Percentiles rank a stretch among this genome's conserved stretches.
phyloP scores from a whole-genome alignment of 1,140 invertebrate genomes.

The Palaemon carinicauda region DNA sequence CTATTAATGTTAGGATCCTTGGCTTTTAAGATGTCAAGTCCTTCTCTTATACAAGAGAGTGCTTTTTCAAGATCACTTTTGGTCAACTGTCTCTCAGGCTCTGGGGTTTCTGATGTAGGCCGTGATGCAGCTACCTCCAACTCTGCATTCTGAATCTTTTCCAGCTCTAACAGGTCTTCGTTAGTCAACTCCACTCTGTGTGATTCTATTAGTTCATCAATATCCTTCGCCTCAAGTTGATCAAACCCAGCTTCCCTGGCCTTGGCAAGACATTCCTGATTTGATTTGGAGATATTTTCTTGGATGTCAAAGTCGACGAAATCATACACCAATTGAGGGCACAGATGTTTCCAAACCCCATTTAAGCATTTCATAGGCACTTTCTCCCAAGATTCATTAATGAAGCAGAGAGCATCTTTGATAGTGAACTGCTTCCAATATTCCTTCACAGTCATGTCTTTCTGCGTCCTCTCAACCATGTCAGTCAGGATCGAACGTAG shows the following conservation, averaged over 20 bases:
- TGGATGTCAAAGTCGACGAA: background rate
- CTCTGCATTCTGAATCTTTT: background rate
- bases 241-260: conserved; percentile 24
- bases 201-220: conserved; percentile 1
- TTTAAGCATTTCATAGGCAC: background rate
- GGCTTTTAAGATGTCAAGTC: conserved; percentile 9
- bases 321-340: background rate
- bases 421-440: background rate
- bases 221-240: background rate
- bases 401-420: background rate
- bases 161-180: background rate
- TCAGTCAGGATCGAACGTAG: background rate
- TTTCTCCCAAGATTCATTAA: background rate
- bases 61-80: background rate
- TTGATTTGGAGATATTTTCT: background rate
- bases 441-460: background rate
- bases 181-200: conserved; percentile 18
- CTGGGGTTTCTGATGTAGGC: background rate
- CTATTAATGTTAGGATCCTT: conserved; percentile 9
- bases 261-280: background rate
- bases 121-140: background rate
- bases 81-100: background rate
- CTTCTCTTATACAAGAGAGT: background rate
- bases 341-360: conserved; percentile 13
- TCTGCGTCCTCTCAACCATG: background rate